Base-by-base conservation (phyloP, 2,113 vertebrate species). In the Coreoperca whiteheadi region DNA sequence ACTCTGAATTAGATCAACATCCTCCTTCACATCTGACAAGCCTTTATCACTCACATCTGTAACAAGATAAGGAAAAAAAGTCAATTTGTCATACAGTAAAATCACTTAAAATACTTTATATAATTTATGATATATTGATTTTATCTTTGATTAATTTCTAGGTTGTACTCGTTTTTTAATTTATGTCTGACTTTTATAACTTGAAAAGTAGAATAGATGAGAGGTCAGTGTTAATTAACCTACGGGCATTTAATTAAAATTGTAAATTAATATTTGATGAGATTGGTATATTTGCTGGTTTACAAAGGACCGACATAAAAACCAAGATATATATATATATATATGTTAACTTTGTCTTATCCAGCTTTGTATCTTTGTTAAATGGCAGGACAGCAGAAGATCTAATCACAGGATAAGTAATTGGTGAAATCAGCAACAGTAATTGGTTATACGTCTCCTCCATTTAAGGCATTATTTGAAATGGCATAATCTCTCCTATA, bases 21-120 rank as follows among this genome's bases (percentile, higher is more conserved):
- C 77, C 41, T 81, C 81, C 28, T 72, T 79, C 18, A 73, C 16
- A 25, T 80, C 69, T 20, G 74, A 46, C 4, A 8, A 76, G 7
- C 16, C 75, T 3, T 85, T 83, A 30, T 88, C 83, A 72, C 48
- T 83, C 28, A 39, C 46, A 20, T 82, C 93, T 93, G 66, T 2
- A 64, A 71, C 11, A 73, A 59, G 25, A 28, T 18, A 66, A 34
- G 8, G 67, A 5, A 60, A n/a, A 6, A 64, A 21, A 28, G 59
- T 20, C 34, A 14, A 25, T 1, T 2, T n/a, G 14, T 34, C 37
- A 70, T 1, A 69, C 25, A 30, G 6, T 15, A 72, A 46, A 0
- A 14, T 6, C 18, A 51, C 1, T 32, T 34, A 8, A 70, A 57
- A 32, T 66, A 54, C 7, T 12, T 39, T 28, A 15, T 32, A 60